Percentiles rank a stretch among this genome's conserved stretches.
Conservation (phyloP, 2,888 invertebrate genomes). For the Microdon myrmicae region DNA sequence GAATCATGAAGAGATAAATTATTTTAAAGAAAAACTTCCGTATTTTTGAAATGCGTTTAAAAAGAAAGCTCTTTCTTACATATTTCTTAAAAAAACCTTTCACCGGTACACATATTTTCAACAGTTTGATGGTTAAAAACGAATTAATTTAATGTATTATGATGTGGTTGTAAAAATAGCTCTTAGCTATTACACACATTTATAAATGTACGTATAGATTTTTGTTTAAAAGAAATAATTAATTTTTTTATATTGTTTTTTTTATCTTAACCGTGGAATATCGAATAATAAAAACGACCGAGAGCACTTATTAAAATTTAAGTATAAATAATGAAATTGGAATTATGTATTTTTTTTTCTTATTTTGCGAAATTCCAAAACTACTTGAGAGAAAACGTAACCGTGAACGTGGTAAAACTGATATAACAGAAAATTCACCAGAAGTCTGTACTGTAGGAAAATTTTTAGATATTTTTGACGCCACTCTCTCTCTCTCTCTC, state of each 20-base stretch:
- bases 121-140: slow-evolving; percentile 14
- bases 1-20: too few species aligned
- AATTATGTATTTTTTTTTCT: slow-evolving; percentile 6
- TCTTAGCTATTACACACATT: slow-evolving; percentile 64
- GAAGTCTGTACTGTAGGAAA: slow-evolving; percentile 39
- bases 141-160: slow-evolving; percentile 15
- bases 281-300: too few species aligned
- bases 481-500: slow-evolving; percentile 36
- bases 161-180: slow-evolving; percentile 63
- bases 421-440: slow-evolving; percentile 31
- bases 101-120: too few species aligned
- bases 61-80: too few species aligned
- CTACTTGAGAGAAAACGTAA: slow-evolving; percentile 21
- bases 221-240: slow-evolving; percentile 8
- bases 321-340: slow-evolving; percentile 3
- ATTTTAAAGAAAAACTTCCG: too few species aligned
- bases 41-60: too few species aligned
- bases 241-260: slow-evolving; percentile 3
- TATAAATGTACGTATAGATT: too few species aligned
- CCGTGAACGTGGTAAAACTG: slow-evolving; percentile 29
- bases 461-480: slow-evolving; percentile 49
- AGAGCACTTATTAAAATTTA: slow-evolving; percentile 12
- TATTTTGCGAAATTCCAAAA: too few species aligned
- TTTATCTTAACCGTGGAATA: too few species aligned
- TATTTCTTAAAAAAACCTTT: too few species aligned